These are phyloP conservation scores for Goniozus legneri DNA, from an alignment of 1,140 invertebrate species.

Conservation along the genomic window DNA sequence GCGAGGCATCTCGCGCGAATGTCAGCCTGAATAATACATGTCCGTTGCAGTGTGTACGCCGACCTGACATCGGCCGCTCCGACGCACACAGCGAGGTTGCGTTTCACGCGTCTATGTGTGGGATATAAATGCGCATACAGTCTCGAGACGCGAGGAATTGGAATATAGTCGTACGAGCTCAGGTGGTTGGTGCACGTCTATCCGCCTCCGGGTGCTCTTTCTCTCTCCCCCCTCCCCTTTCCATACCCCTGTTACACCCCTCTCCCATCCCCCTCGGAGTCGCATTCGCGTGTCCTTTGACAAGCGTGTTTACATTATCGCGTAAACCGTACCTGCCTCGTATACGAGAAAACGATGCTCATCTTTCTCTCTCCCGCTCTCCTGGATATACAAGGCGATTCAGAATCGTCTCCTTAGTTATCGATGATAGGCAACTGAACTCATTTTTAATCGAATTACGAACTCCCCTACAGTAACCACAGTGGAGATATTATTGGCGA, in stretches of 20 bases:
- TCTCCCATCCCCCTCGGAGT: background rate
- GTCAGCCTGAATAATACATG: conserved; percentile 51
- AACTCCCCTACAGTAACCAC: too few relatives aligned
- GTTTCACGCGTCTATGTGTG: conserved; percentile 6
- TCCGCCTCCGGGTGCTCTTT: background rate
- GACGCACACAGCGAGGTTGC: too few relatives aligned
- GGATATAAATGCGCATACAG: background rate
- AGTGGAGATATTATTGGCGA: too few relatives aligned
- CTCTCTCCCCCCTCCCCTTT: background rate
- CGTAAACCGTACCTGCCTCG: conserved; percentile 9
- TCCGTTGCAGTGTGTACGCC: conserved; percentile 37
- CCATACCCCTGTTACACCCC: background rate
- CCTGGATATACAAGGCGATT: too few relatives aligned
- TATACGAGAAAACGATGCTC: conserved; percentile 13
- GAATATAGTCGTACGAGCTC: conserved; percentile 12
- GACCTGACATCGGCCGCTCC: conserved; percentile 31
- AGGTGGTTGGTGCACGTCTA: conserved; percentile 2
- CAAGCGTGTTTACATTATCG: conserved; percentile 17
- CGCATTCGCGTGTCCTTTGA: conserved; percentile 12
- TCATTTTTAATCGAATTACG: too few relatives aligned
- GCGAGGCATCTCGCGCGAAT: conserved; percentile 34
- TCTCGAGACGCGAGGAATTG: conserved; percentile 7
- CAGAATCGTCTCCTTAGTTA: too few relatives aligned
- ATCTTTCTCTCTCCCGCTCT: too few relatives aligned
- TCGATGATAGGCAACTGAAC: too few relatives aligned